Evolutionary conservation across 1,140 invertebrate genomes (phyloP).

Genomic region (Cydia pomonella): DNA sequence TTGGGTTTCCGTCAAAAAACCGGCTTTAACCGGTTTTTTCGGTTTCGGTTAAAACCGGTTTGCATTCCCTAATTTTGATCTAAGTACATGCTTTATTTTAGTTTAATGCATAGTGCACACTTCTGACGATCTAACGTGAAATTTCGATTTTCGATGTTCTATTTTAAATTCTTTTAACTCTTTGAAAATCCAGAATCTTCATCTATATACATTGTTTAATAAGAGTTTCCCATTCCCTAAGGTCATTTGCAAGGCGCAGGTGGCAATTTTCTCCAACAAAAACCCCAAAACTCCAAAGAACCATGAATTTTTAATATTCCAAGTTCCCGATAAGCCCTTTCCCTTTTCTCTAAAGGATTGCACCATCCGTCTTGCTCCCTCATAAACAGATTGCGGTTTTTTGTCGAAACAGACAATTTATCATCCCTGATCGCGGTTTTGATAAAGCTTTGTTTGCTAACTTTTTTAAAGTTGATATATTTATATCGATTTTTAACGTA

Average conservation of each 20-base stretch:
- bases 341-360: background rate
- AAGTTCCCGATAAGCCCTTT: conserved; percentile 1
- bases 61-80: no score
- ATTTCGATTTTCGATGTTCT: no score
- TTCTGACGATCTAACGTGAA: no score
- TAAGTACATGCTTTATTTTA: no score
- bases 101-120: no score
- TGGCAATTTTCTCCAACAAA: background rate
- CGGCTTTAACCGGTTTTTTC: no score
- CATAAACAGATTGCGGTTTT: conserved; percentile 25
- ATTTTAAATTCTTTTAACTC: no score
- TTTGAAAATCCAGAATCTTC: no score
- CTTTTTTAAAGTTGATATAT: background rate
- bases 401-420: conserved; percentile 28
- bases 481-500: background rate
- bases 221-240: background rate
- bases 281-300: conserved; percentile 2
- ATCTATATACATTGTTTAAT: background rate
- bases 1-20: no score
- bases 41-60: no score
- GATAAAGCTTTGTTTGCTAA: background rate
- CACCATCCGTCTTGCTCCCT: conserved; percentile 25
- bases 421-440: background rate
- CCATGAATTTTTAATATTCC: background rate
- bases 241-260: conserved; percentile 12